Evolutionary conservation across 2,888 invertebrate genomes (phyloP), one percentile per base, ranked within the genome.

Genomic region (Brenthis daphne): DNA sequence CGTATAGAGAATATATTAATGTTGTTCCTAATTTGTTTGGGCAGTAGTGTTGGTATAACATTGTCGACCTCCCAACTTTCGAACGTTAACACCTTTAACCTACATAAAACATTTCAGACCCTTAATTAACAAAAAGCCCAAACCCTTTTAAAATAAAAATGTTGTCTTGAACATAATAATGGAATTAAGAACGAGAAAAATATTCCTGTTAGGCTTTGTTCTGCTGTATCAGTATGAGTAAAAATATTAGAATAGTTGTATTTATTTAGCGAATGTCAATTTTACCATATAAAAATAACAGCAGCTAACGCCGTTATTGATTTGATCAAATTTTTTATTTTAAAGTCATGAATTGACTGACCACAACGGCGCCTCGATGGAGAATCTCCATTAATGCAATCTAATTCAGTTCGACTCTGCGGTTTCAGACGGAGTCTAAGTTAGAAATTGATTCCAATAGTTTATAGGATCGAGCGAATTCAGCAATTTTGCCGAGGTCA

Each of bases 1-100:
- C 87, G 89, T 89, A 87, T 88, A 86, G 84, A 85, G 89, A 87
- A 90, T 92, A 89, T 91, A 91, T 91, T 89, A 90, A 91, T 89
- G 89, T 88, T 90, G 90, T 91, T 91, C 77, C 87, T 91, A 92
- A 91, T 92, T 92, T 90, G 92, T 92, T 91, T 87, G 82, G 88
- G 86, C 87, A 85, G 86, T 72, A 67, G 73, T 73, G 67, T 68
- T 74, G 74, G 76, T 89, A 90, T 88, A 89, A 85, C 87, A 84
- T 84, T 82, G 85, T 87, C 86, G 84, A 80, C 82, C 82, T 83
- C 82, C 81, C 80, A 85, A 89, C 87, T 88, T 86, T 82, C 79
- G 37, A 82, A 80, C 85, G 82, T 84, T 84, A 81, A 84, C 83
- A 82, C 85, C 82, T 86, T 84, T 84, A 83, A 84, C 82, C 82